These are phyloP conservation scores for Umimayanthus kanabou DNA, from an alignment of 92 coral and sea anemone species.

Conservation along the genomic window DNA sequence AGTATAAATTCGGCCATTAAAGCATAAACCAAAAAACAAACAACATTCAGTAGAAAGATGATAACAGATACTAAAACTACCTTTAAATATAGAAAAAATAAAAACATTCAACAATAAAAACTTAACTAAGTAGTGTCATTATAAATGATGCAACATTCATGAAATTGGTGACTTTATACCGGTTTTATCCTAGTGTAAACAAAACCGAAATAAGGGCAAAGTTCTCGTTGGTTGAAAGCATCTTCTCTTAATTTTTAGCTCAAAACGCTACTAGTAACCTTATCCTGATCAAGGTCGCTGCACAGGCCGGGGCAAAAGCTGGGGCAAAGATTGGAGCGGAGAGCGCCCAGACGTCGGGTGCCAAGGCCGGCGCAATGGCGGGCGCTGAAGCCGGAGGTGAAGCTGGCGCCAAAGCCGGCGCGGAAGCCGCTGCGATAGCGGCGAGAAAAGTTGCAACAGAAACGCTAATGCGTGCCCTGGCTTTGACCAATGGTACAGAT, in stretches of 20 bases:
- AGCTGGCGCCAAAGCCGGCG: conserved; percentile 49
- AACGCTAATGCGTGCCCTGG: conserved; percentile 54
- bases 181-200: background rate
- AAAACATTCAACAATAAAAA: too few relatives aligned
- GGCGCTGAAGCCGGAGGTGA: conserved; percentile 47
- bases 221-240: background rate
- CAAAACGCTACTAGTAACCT: conserved; percentile 28
- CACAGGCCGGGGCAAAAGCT: conserved; percentile 63
- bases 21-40: too few relatives aligned
- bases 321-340: conserved; percentile 60
- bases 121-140: too few relatives aligned
- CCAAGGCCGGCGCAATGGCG: conserved; percentile 48
- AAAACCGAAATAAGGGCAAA: background rate
- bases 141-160: too few relatives aligned
- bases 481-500: conserved; percentile 22
- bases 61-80: too few relatives aligned
- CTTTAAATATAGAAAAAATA: too few relatives aligned
- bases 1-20: too few relatives aligned
- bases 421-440: conserved; percentile 51
- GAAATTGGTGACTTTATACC: too few relatives aligned
- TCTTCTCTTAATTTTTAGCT: background rate
- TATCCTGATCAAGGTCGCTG: conserved; percentile 59
- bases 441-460: conserved; percentile 37
- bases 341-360: conserved; percentile 40
- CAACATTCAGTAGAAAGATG: too few relatives aligned